A percentile compares a stretch with the other conserved stretches of the same genome.
Evolutionary conservation across 2,113 vertebrate genomes (phyloP).

Genomic region (Tachysurus fulvidraco): DNA sequence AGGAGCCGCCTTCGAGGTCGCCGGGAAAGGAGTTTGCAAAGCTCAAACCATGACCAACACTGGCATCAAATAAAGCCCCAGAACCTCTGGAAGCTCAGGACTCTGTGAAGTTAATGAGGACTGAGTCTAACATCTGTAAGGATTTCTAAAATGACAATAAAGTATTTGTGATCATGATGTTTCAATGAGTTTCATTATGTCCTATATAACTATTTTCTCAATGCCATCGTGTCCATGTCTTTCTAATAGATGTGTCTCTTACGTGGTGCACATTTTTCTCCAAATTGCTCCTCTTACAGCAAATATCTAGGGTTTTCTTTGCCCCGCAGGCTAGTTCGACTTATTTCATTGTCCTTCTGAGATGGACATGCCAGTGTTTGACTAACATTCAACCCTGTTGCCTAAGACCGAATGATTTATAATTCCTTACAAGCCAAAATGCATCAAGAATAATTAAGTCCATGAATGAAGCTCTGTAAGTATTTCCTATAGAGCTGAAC

Average conservation of each 20-base stretch:
- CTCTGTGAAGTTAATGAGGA: neutral
- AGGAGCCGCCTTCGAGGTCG: slow-evolving; percentile 87
- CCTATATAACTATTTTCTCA: neutral
- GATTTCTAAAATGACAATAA: slow-evolving; percentile 41
- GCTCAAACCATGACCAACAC: slow-evolving; percentile 91
- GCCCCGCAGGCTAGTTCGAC: slow-evolving; percentile 42
- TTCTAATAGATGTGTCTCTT: slow-evolving; percentile 12
- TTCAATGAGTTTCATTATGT: neutral
- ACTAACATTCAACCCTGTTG: slow-evolving; percentile 3
- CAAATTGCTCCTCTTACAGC: slow-evolving; percentile 40
- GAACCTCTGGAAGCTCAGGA: neutral
- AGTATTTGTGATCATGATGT: neutral
- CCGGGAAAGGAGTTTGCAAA: slow-evolving; percentile 88
- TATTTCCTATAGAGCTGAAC: neutral
- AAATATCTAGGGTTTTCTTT: slow-evolving; percentile 45
- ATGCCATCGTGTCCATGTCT: neutral
- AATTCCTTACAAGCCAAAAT: slow-evolving; percentile 49
- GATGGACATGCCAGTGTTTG: slow-evolving; percentile 39
- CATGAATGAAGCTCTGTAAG: slow-evolving; percentile 57
- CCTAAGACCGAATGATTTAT: slow-evolving; percentile 40
- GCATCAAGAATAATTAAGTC: slow-evolving; percentile 58
- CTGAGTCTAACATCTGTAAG: neutral
- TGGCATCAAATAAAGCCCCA: slow-evolving; percentile 83
- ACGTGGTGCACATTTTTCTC: slow-evolving; percentile 23
- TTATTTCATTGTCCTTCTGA: slow-evolving; percentile 53